Conservation (phyloP, 2,797 vertebrate species). For the Notamacropus eugenii region DNA sequence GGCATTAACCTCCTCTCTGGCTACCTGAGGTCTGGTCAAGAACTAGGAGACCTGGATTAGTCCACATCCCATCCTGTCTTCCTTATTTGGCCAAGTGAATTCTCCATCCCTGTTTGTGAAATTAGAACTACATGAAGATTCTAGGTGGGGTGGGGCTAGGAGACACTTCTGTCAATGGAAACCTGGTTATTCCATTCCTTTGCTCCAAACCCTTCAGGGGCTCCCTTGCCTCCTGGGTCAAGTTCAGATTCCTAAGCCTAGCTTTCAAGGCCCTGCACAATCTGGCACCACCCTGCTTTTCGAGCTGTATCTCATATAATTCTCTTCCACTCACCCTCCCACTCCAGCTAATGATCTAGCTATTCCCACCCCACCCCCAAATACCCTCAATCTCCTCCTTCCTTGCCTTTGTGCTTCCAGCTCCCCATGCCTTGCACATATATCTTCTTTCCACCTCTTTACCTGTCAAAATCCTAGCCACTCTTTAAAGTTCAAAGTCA, state of each 20-base stretch:
- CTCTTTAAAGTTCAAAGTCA: neutral
- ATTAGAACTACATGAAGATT: neutral
- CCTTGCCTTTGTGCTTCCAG: neutral
- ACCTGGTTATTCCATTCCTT: neutral
- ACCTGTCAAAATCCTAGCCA: neutral
- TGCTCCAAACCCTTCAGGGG: neutral
- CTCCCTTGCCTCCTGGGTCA: neutral
- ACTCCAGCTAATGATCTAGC: neutral
- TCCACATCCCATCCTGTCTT: neutral
- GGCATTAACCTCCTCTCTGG: neutral
- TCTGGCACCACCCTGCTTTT: neutral
- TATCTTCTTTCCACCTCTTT: neutral
- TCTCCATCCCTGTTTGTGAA: neutral
- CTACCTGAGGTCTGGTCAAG: neutral
- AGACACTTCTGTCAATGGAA: neutral
- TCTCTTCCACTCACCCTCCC: neutral
- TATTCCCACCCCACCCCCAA: neutral
- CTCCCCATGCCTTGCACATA: neutral
- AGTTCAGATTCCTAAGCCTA: neutral
- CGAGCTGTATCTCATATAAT: neutral
- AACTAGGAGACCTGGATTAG: neutral
- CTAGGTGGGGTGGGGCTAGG: neutral
- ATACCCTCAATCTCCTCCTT: neutral
- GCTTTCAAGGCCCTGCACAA: neutral
- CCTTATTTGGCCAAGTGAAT: neutral